These are phyloP conservation scores for Philhelius pedissequus DNA, from an alignment of 2,888 invertebrate species.

Conservation along the genomic window DNA sequence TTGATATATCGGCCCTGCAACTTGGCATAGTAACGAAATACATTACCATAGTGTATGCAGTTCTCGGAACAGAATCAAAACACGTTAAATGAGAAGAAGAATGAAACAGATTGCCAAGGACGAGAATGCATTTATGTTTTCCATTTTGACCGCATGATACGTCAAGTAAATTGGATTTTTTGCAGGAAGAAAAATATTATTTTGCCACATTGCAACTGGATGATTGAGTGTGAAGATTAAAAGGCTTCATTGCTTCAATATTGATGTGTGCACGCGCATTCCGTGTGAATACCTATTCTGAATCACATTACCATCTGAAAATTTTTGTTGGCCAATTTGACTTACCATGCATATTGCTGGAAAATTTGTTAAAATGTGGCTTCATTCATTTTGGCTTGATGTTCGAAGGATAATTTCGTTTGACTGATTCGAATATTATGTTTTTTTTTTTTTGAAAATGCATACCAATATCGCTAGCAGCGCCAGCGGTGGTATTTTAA, in stretches of 20 bases:
- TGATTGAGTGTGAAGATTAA: slow-evolving; percentile 58
- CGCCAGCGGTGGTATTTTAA: too few species aligned
- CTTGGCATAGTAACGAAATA: background rate
- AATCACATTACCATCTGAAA: slow-evolving; percentile 27
- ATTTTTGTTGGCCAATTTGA: slow-evolving; percentile 13
- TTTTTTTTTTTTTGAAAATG: background rate
- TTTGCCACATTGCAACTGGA: slow-evolving; percentile 37
- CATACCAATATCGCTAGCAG: too few species aligned
- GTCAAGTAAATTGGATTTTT: slow-evolving; percentile 58
- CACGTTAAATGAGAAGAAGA: background rate
- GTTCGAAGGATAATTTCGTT: slow-evolving; percentile 23
- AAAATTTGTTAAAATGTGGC: slow-evolving; percentile 9
- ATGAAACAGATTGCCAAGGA: background rate
- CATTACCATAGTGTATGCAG: too few species aligned
- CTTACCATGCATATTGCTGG: background rate
- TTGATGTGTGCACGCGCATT: slow-evolving; percentile 35
- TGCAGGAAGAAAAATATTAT: slow-evolving; percentile 41
- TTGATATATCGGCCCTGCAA: background rate
- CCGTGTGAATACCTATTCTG: slow-evolving; percentile 25
- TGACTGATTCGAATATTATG: background rate
- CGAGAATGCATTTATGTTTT: slow-evolving; percentile 17
- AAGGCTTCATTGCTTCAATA: slow-evolving; percentile 24
- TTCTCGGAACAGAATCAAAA: background rate
- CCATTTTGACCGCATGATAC: slow-evolving; percentile 55
- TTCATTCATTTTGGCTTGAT: slow-evolving; percentile 29